Evolutionary conservation across 2,888 invertebrate genomes (phyloP).

Genomic region (Macrosoma leucophasiata): DNA sequence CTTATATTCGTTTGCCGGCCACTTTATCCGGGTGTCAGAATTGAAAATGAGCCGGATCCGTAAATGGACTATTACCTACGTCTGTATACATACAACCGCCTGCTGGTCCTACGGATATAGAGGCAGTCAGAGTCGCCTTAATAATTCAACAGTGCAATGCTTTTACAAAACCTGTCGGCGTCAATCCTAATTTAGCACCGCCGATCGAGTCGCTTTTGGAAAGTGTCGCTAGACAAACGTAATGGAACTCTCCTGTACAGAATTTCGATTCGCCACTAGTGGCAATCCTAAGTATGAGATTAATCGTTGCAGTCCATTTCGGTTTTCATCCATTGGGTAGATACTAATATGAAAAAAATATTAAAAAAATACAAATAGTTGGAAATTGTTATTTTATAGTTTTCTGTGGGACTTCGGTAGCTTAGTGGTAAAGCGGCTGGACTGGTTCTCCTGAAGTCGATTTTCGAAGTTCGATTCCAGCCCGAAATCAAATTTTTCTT

Average conservation of each 20-base stretch:
- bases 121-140: conserved; percentile 63
- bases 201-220: conserved; percentile 66
- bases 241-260: conserved; percentile 66
- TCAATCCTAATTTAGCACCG: conserved; percentile 70
- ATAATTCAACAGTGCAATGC: conserved; percentile 76
- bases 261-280: conserved; percentile 13
- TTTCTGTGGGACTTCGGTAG: no score
- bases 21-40: conserved; percentile 68
- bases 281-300: conserved; percentile 10
- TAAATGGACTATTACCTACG: conserved; percentile 53
- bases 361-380: no score
- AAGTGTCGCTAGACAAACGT: conserved; percentile 70
- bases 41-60: conserved; percentile 63
- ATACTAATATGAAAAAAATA: no score
- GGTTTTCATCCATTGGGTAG: background rate
- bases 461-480: no score
- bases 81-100: conserved; percentile 36
- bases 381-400: no score
- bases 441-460: no score
- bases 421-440: no score
- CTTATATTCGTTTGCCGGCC: conserved; percentile 53
- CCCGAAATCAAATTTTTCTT: no score
- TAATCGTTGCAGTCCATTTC: conserved; percentile 3
- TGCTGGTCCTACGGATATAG: conserved; percentile 62
- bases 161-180: conserved; percentile 75